Evolutionary conservation across 2,888 invertebrate genomes (phyloP).

Genomic region (Thereva nobilitata): DNA sequence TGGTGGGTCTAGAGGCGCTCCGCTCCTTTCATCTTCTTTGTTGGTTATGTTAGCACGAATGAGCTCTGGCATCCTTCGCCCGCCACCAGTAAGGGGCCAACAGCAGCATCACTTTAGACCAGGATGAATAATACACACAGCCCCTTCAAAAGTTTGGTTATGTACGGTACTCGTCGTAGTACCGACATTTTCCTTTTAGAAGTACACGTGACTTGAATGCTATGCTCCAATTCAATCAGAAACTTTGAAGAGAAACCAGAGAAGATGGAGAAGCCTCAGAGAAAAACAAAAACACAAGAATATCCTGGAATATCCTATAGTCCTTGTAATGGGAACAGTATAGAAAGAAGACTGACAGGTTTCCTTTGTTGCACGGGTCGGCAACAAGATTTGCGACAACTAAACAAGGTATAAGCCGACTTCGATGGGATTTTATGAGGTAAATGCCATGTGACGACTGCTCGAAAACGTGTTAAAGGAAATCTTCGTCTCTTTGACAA

Average conservation of each 20-base stretch:
- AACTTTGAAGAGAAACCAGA: slow-evolving; percentile 19
- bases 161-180: slow-evolving; percentile 4
- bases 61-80: slow-evolving; percentile 6
- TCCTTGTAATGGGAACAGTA: background rate
- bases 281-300: slow-evolving; percentile 24
- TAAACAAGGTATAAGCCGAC: background rate
- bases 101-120: slow-evolving; percentile 1
- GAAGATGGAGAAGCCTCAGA: slow-evolving; percentile 8
- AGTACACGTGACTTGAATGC: slow-evolving; percentile 35
- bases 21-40: slow-evolving; percentile 32
- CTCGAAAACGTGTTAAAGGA: slow-evolving; percentile 11
- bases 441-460: slow-evolving; percentile 23
- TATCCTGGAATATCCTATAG: background rate
- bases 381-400: slow-evolving; percentile 9
- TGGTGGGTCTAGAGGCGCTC: slow-evolving; percentile 3
- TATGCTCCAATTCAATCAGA: slow-evolving; percentile 30
- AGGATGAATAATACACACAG: slow-evolving; percentile 25
- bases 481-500: too few species aligned
- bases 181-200: slow-evolving; percentile 30
- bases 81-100: background rate
- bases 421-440: background rate
- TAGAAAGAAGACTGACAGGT: background rate
- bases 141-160: slow-evolving; percentile 33
- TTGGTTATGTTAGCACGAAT: slow-evolving; percentile 27
- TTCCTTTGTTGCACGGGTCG: slow-evolving; percentile 25